Percentiles rank a stretch among this genome's conserved stretches.
Evolutionary conservation across 2,113 vertebrate genomes (phyloP).

Genomic region (Lycaon pictus): DNA sequence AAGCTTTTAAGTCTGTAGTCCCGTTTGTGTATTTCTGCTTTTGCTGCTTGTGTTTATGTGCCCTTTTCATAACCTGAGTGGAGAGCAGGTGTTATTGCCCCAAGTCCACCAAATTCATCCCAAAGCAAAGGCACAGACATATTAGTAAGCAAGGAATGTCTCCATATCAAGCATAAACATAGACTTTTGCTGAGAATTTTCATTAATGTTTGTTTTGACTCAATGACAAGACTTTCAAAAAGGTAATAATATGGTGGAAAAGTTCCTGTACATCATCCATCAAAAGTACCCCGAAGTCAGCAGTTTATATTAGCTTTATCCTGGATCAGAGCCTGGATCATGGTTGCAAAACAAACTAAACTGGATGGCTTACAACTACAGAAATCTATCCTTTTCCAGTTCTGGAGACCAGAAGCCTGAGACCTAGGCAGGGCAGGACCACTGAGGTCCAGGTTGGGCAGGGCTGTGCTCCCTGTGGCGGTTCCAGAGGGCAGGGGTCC

Average conservation of each 20-base stretch:
- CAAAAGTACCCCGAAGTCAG: too few relatives aligned
- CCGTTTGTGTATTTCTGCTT: background rate
- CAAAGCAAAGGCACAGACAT: background rate
- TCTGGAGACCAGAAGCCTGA: background rate
- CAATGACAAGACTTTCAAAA: background rate
- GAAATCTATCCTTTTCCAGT: too few relatives aligned
- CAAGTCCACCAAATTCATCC: background rate
- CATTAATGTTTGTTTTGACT: background rate
- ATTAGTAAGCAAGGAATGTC: background rate
- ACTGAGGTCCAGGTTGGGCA: background rate
- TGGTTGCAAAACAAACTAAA: background rate
- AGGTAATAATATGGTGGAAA: background rate
- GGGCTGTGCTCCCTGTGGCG: background rate
- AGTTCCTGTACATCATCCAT: background rate
- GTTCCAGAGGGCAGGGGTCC: background rate
- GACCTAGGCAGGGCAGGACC: background rate
- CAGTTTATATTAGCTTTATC: background rate
- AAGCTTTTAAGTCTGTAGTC: background rate
- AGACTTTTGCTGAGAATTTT: background rate
- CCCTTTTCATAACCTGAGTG: background rate
- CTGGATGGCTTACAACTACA: background rate
- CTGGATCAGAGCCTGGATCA: background rate
- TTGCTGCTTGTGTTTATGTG: background rate
- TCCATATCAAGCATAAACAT: background rate
- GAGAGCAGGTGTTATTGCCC: background rate